Evolutionary conservation across 2,888 invertebrate genomes (phyloP), one percentile per base, ranked within the genome.

Genomic region (Sericinus montela): DNA sequence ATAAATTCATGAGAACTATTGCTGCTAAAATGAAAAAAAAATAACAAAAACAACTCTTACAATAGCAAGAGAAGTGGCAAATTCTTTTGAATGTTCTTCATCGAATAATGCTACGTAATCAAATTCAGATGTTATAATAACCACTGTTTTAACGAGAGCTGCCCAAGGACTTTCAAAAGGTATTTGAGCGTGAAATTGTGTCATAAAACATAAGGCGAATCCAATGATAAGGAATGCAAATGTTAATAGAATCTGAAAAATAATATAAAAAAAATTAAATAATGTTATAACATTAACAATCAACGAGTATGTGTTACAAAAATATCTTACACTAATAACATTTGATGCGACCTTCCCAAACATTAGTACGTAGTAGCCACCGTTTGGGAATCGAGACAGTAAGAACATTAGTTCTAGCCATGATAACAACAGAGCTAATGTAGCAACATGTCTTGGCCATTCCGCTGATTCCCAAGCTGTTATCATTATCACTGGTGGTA

Each of bases 111-210:
- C 77, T 7, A 59, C 72, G 58, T 91, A 91, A 55, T 91, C 91
- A 41, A 91, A 91, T 58, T 91, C 91, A 47, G 90, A 90, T 5
- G 90, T 91, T 91, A 91, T 90, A 91, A 91, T 91, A 7, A 91
- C 90, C 35, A 91, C 77, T 0, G 91, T 91, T 57, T 91, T 91
- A 13, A 91, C 83, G 1, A 91, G 62, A 0, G 91, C 84, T 13
- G 86, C 78, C 80, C 89, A 89, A 0, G 90, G 90, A 9, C 81
- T 80, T 15, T 83, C 80, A 55, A 91, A 91, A 0, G 90, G 89
- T 14, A 79, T 69, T 54, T 82, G 72, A 0, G 87, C 82, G 15
- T 75, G 80, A 60, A 91, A 91, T 57, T 91, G 87, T 36, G 91
- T 87, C 84, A 90, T 88, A 57, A 91, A 91, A 55, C 89, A 85